Percentiles rank a stretch among this genome's conserved stretches.
Evolutionary conservation across 2,888 invertebrate species (phyloP).

Genomic region (Lochmaea capreae): DNA sequence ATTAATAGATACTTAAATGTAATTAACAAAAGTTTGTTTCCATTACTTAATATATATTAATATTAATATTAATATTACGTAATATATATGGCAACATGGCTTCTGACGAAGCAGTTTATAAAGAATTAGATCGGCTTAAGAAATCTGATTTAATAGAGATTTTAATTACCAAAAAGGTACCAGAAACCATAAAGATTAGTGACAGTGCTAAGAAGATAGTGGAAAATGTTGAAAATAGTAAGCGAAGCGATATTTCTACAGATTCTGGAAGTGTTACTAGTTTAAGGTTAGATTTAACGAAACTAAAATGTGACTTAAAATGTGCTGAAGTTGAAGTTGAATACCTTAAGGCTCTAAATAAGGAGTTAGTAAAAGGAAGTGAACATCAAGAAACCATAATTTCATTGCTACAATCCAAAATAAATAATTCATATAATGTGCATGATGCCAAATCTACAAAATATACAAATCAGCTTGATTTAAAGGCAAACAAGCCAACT

Average conservation of each 20-base stretch:
- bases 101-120: background rate
- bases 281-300: background rate
- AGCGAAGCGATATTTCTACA: background rate
- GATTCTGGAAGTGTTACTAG: background rate
- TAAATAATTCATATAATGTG: too few species aligned
- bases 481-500: too few species aligned
- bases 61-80: too few species aligned
- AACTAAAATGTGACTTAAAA: too few species aligned
- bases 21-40: background rate
- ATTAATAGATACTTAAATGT: background rate
- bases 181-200: slow-evolving; percentile 8
- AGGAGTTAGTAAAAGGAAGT: too few species aligned
- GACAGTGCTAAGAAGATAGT: background rate
- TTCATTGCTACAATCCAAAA: too few species aligned
- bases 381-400: too few species aligned
- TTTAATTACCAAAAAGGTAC: slow-evolving; percentile 1
- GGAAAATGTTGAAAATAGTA: background rate
- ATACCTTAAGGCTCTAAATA: too few species aligned
- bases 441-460: too few species aligned
- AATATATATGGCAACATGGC: slow-evolving; percentile 20
- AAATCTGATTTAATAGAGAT: slow-evolving; percentile 20
- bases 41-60: too few species aligned
- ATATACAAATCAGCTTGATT: too few species aligned
- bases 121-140: slow-evolving; percentile 15
- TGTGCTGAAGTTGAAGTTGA: too few species aligned